A percentile compares a stretch with the other conserved stretches of the same genome.
phyloP scores from a whole-genome alignment of 2,888 invertebrate genomes.

The Cephus pygmeus region DNA sequence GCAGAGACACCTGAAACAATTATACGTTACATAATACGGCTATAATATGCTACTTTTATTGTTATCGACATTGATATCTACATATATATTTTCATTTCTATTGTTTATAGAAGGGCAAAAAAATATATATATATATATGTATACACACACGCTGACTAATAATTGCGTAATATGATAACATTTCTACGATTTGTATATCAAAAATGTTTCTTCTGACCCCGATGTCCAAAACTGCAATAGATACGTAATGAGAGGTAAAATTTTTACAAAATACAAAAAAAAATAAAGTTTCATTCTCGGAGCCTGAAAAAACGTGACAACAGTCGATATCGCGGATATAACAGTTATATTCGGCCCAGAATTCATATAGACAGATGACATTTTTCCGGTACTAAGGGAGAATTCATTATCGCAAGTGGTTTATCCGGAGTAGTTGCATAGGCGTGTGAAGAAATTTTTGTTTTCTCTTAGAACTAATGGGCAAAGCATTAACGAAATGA shows the following conservation, averaged over 20 bases:
- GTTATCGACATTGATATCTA: background rate
- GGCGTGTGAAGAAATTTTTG: background rate
- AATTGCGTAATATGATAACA: background rate
- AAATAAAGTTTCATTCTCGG: no score
- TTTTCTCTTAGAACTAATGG: background rate
- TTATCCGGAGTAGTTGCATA: background rate
- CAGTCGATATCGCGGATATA: no score
- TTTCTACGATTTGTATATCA: background rate
- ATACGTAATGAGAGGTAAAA: background rate
- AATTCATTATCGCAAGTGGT: background rate
- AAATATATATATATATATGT: no score
- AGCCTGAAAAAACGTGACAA: no score
- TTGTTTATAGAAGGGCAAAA: no score
- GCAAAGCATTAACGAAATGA: background rate
- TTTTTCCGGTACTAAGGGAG: background rate
- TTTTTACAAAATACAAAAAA: no score
- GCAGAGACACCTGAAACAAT: slow-evolving; percentile 43
- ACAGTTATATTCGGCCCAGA: no score
- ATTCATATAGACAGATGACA: background rate
- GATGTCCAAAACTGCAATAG: no score
- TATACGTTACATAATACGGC: background rate
- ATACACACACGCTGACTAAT: no score
- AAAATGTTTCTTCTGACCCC: no score
- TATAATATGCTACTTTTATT: background rate
- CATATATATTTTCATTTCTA: no score